These are phyloP conservation scores for Calephelis virginiensis DNA, from an alignment of 1,140 invertebrate genomes.

Conservation along the genomic window DNA sequence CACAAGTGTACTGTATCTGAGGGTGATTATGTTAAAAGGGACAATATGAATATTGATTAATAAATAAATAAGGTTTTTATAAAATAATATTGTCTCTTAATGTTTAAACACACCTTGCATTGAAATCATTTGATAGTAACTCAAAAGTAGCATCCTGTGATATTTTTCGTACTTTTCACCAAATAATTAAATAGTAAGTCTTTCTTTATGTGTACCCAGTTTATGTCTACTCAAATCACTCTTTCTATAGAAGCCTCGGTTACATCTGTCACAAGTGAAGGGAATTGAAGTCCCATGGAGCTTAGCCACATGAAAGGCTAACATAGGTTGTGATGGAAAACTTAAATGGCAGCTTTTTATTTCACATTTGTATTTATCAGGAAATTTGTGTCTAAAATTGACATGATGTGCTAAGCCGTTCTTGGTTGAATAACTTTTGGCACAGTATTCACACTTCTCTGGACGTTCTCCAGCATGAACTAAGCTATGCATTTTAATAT, in stretches of 20 bases:
- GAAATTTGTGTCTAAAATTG: constrained; percentile 55
- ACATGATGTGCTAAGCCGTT: constrained; percentile 50
- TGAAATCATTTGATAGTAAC: no score
- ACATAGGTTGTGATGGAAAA: constrained; percentile 52
- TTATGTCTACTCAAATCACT: constrained; percentile 59
- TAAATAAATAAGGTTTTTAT: no score
- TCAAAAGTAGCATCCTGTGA: no score
- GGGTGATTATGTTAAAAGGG: no score
- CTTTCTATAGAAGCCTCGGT: constrained; percentile 59
- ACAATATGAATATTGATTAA: no score
- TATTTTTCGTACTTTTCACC: no score
- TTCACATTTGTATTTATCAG: constrained; percentile 55
- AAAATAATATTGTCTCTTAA: no score
- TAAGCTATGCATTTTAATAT: constrained; percentile 78
- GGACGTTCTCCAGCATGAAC: constrained; percentile 83
- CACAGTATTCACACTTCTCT: constrained; percentile 79
- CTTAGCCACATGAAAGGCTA: constrained; percentile 53
- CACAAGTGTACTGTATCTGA: no score
- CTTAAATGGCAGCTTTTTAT: constrained; percentile 44
- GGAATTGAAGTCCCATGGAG: constrained; percentile 43
- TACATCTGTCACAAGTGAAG: constrained; percentile 55
- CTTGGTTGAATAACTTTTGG: constrained; percentile 58
- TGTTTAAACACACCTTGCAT: no score
- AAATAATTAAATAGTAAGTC: constrained; percentile 18
- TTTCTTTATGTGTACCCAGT: constrained; percentile 52